Conservation (phyloP, 37 sponge, comb jelly and placozoan genomes). For the Beroe forskalii region DNA sequence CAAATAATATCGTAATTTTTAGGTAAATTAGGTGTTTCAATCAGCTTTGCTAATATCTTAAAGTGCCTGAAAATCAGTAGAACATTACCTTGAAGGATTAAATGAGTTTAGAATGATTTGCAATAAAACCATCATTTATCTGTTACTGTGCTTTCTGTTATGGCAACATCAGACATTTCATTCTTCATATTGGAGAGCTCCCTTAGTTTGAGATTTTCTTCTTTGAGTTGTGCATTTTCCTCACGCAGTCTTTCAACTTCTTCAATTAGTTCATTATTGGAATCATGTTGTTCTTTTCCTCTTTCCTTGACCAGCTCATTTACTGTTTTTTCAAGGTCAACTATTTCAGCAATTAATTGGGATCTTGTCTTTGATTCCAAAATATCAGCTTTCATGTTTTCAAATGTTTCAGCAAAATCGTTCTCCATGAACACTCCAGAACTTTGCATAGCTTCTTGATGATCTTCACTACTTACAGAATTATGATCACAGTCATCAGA, state of each 20-base stretch:
- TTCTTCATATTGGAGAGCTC: no score
- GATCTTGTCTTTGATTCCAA: conserved; percentile 58
- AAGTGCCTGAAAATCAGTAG: no score
- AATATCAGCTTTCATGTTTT: conserved; percentile 61
- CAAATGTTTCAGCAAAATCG: conserved; percentile 65
- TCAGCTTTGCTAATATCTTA: no score
- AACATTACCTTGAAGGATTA: no score
- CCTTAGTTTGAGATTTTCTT: background rate
- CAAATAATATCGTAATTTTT: no score
- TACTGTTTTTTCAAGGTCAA: conserved; percentile 14
- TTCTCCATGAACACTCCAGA: conserved; percentile 54
- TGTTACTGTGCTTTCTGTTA: no score
- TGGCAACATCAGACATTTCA: no score
- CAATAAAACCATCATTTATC: no score
- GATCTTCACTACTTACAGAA: conserved; percentile 31
- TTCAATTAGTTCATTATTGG: conserved; percentile 7
- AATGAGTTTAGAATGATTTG: no score
- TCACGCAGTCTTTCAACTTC: background rate
- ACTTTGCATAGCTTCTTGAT: conserved; percentile 5
- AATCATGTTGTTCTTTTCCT: background rate
- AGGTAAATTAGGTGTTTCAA: no score
- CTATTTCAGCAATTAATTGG: conserved; percentile 28
- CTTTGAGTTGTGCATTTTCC: background rate
- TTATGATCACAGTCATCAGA: conserved; percentile 29
- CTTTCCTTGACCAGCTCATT: conserved; percentile 25